phyloP scores from a whole-genome alignment of 2,888 invertebrate species.

The Phyto melanocephala region DNA sequence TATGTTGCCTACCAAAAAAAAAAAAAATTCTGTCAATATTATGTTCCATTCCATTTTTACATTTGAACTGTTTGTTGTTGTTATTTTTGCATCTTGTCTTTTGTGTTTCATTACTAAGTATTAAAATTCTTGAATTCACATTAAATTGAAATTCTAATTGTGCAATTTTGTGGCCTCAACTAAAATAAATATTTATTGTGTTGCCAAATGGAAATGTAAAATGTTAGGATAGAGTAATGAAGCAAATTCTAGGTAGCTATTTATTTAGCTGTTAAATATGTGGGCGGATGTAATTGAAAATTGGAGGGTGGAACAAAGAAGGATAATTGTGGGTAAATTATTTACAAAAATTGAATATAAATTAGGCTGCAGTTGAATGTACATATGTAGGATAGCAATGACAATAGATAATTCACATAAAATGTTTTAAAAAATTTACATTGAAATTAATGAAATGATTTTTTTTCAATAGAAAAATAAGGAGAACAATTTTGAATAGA shows the following conservation, averaged over 20 bases:
- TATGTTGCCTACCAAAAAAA: too few species aligned
- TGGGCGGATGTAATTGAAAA: neutral
- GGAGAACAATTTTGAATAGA: too few species aligned
- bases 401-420: neutral
- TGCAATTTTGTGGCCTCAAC: constrained; percentile 57
- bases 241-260: neutral
- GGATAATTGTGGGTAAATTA: too few species aligned
- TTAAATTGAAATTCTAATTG: constrained; percentile 57
- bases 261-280: neutral
- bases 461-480: too few species aligned
- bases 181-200: constrained; percentile 59
- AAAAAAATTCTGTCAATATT: too few species aligned
- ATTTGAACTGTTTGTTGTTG: neutral
- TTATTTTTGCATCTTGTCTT: neutral
- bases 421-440: too few species aligned
- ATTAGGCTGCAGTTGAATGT: neutral
- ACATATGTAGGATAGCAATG: too few species aligned
- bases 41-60: neutral
- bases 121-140: constrained; percentile 44
- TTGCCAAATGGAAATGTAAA: constrained; percentile 39
- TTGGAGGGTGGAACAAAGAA: neutral
- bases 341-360: too few species aligned
- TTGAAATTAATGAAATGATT: too few species aligned
- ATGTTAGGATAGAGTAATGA: constrained; percentile 3
- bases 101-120: constrained; percentile 20